phyloP scores from a whole-genome alignment of 2,113 vertebrate genomes.

The Sylvietta virens region DNA sequence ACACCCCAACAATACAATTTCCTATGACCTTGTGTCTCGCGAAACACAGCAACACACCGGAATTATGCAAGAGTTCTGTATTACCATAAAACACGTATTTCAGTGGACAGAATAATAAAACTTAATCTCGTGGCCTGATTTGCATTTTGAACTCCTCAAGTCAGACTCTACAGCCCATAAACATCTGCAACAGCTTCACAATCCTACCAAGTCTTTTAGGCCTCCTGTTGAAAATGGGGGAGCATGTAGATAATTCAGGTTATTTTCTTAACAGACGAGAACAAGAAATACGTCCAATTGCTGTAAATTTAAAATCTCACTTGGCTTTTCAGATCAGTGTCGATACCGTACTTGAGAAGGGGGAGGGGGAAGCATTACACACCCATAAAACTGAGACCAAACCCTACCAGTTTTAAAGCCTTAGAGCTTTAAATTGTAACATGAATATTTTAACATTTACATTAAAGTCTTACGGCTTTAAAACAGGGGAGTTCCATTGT shows the following conservation, averaged over 20 bases:
- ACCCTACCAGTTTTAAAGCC: not conserved
- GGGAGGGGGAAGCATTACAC: not conserved
- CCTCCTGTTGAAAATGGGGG: conserved; percentile 7
- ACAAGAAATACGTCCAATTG: not conserved
- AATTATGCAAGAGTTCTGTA: conserved; percentile 36
- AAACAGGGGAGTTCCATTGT: not conserved
- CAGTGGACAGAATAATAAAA: conserved; percentile 8
- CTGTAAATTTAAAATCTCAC: not conserved
- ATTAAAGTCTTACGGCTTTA: not conserved
- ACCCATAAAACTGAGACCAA: not conserved
- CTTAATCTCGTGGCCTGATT: not conserved
- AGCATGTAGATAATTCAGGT: not conserved
- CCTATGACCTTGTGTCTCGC: not conserved
- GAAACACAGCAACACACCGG: not conserved
- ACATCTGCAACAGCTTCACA: not conserved
- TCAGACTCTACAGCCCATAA: not conserved
- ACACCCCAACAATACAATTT: not conserved
- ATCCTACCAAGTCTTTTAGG: not conserved
- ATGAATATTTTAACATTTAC: not conserved
- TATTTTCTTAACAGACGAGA: not conserved
- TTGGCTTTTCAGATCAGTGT: not conserved
- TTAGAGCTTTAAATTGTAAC: not conserved
- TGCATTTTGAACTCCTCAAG: conserved; percentile 10
- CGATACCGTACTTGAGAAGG: not conserved
- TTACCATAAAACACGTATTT: not conserved